Percentiles rank a stretch among this genome's conserved stretches.
Conservation (phyloP, 2,888 invertebrate species). For the Microctonus brassicae region DNA sequence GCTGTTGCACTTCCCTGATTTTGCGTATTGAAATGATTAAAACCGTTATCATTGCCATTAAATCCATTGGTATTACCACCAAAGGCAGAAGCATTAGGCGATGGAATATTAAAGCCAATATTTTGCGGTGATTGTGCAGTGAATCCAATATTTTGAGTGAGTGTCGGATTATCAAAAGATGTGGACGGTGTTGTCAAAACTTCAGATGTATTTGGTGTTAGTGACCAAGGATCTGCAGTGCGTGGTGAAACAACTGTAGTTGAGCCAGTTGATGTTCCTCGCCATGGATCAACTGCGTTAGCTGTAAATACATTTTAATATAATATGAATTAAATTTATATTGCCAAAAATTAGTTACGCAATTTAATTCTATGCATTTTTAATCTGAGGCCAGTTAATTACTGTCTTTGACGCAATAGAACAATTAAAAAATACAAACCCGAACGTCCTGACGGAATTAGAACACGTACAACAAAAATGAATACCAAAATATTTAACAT, state of each 20-base stretch:
- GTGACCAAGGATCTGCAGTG: conserved; percentile 72
- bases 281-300: conserved; percentile 65
- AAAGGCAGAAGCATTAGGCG: conserved; percentile 50
- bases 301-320: conserved; percentile 51
- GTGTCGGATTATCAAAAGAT: conserved; percentile 55
- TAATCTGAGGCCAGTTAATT: background rate
- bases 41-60: conserved; percentile 58
- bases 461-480: conserved; percentile 29
- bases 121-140: conserved; percentile 59
- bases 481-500: conserved; percentile 29
- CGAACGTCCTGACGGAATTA: conserved; percentile 48
- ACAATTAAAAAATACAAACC: conserved; percentile 27
- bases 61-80: conserved; percentile 61
- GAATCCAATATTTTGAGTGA: conserved; percentile 59
- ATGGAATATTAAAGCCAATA: conserved; percentile 61
- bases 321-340: background rate
- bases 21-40: conserved; percentile 57
- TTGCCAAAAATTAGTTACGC: background rate
- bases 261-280: conserved; percentile 54
- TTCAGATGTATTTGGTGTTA: conserved; percentile 62
- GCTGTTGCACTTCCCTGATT: conserved; percentile 54
- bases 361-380: background rate
- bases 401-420: conserved; percentile 36
- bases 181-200: conserved; percentile 53
- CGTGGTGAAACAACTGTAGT: conserved; percentile 57